Conservation (phyloP, 2,113 vertebrate genomes). For the Thalassarche chlororhynchos region DNA sequence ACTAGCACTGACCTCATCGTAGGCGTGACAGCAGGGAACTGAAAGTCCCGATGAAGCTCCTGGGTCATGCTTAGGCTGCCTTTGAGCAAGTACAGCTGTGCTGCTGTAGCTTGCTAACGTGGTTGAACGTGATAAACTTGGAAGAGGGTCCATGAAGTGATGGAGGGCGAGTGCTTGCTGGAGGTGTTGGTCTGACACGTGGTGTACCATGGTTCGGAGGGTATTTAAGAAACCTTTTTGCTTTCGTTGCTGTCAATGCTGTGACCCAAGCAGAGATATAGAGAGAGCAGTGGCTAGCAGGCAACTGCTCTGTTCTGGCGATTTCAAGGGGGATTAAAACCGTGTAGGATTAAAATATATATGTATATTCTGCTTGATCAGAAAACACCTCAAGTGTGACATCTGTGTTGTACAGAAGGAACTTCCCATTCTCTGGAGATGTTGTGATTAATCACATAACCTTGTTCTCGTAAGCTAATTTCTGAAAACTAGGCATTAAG, state of each 20-base stretch:
- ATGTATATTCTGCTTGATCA: neutral
- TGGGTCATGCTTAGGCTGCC: neutral
- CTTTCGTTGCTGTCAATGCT: neutral
- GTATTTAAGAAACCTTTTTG: neutral
- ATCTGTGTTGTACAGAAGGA: neutral
- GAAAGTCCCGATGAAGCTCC: neutral
- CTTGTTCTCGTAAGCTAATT: neutral
- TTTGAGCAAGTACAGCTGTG: neutral
- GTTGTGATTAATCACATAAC: neutral
- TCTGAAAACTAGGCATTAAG: constrained; percentile 18
- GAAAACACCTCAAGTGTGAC: neutral
- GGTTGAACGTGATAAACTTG: neutral
- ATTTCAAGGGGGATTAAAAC: neutral
- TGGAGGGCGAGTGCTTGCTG: neutral
- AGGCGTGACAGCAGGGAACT: neutral
- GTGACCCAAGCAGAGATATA: neutral
- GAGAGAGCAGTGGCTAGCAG: neutral
- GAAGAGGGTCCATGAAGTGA: neutral
- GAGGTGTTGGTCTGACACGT: neutral
- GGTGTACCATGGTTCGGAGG: neutral
- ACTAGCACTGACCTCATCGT: neutral
- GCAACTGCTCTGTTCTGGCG: neutral
- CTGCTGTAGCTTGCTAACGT: neutral
- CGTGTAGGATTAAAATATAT: neutral
- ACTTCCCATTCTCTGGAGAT: neutral